phyloP scores from a whole-genome alignment of 2,113 vertebrate species.

The cattle (Bos taurus) region ARS-UCD2.0 NC_037344.1:14908001-14908500 shows the following conservation, averaged over 20 bases:
- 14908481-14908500: not conserved
- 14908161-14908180: not conserved
- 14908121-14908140: not conserved
- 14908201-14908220: not conserved
- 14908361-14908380: rapidly evolving
- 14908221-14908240: not conserved
- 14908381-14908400: not conserved
- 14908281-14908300: not conserved
- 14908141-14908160: not conserved
- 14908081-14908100: not conserved
- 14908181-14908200: not conserved
- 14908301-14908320: not conserved
- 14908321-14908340: not conserved
- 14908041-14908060: not conserved
- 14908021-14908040: not conserved
- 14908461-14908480: not conserved
- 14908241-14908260: not conserved
- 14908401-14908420: too few relatives aligned
- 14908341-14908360: not conserved
- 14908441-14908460: not conserved
- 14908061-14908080: rapidly evolving
- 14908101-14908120: not conserved
- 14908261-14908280: not conserved
- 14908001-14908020: rapidly evolving
- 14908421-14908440: not conserved